Evolutionary conservation across 2,113 vertebrate genomes (phyloP).

Genomic region (Poicephalus gulielmi): DNA sequence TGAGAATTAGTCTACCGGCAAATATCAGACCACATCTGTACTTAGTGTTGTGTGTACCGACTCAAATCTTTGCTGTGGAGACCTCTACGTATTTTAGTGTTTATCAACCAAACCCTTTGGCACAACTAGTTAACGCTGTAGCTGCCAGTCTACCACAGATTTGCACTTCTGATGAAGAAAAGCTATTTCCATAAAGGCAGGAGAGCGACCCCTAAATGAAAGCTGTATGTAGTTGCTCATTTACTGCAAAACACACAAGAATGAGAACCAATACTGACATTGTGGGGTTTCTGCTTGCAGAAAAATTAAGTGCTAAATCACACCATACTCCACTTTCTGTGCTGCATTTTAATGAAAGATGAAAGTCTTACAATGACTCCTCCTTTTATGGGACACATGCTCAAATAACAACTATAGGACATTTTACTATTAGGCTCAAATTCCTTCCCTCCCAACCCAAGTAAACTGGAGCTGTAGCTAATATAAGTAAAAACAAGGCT

Average conservation of each 20-base stretch:
- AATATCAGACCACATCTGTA: neutral
- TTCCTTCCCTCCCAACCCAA: neutral
- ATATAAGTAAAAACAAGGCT: neutral
- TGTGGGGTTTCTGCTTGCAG: neutral
- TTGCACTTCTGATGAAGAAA: constrained; percentile 37
- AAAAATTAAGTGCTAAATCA: neutral
- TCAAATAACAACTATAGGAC: neutral
- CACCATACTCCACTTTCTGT: neutral
- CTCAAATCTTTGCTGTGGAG: neutral
- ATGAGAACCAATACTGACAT: neutral
- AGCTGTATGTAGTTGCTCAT: neutral
- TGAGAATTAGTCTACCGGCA: neutral
- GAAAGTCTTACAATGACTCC: neutral
- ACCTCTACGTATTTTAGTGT: neutral
- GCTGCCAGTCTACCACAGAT: constrained; percentile 40
- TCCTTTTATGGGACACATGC: neutral
- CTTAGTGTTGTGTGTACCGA: neutral
- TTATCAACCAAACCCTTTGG: neutral
- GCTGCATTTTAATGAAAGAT: neutral
- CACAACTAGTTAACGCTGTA: neutral
- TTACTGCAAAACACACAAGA: neutral
- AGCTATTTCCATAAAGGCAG: constrained; percentile 16
- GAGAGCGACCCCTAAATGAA: constrained; percentile 18
- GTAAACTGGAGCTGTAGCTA: neutral
- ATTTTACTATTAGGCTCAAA: neutral